A percentile compares a stretch with the other conserved stretches of the same genome.
Evolutionary conservation across 2,888 invertebrate species (phyloP).

Genomic region (Apotomis capreana): DNA sequence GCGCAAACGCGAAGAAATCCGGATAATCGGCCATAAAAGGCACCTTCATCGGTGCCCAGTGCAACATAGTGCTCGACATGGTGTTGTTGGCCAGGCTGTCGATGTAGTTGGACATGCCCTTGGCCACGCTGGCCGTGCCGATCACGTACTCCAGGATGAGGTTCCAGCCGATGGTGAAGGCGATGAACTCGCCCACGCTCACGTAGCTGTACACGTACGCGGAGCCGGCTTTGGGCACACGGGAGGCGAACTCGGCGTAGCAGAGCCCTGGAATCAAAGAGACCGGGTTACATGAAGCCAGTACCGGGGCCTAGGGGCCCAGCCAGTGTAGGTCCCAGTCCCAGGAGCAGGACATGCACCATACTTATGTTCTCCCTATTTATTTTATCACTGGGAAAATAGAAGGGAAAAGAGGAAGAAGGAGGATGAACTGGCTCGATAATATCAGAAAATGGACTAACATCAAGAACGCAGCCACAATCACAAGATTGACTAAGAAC

Average conservation of each 20-base stretch:
- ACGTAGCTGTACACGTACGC: constrained; percentile 97
- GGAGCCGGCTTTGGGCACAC: constrained; percentile 94
- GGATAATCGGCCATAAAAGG: constrained; percentile 88
- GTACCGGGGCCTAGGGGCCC: no score
- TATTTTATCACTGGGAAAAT: no score
- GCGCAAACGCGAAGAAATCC: constrained; percentile 89
- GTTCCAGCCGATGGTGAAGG: constrained; percentile 97
- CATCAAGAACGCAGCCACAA: no score
- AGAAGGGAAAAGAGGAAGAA: no score
- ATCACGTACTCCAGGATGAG: constrained; percentile 94
- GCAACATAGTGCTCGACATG: constrained; percentile 86
- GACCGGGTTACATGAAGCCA: no score
- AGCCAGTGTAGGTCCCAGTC: no score
- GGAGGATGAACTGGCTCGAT: no score
- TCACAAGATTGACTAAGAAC: no score
- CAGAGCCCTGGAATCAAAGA: constrained; percentile 86
- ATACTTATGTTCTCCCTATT: no score
- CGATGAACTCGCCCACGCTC: constrained; percentile 94
- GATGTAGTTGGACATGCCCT: constrained; percentile 90
- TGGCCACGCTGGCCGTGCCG: constrained; percentile 91
- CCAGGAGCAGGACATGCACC: no score
- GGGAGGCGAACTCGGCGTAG: constrained; percentile 95
- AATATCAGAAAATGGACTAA: no score
- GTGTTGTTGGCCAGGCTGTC: constrained; percentile 88
- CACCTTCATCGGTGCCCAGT: constrained; percentile 86